These are phyloP conservation scores for Mormyrus iriodes DNA, from an alignment of 2,113 vertebrate genomes.

Conservation along the genomic window DNA sequence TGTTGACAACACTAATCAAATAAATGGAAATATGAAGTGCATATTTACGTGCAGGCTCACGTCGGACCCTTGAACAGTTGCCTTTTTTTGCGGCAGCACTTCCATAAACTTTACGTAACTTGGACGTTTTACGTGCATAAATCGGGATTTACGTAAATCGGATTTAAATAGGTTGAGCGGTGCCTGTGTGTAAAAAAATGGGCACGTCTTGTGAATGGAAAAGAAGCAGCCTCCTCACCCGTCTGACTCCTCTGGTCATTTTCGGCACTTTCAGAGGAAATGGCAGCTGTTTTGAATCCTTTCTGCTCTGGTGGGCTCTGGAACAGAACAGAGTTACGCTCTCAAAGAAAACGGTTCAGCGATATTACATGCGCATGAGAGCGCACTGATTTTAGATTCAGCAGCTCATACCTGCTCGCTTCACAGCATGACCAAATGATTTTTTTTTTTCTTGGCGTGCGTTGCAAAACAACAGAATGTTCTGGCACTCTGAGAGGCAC, in stretches of 20 bases:
- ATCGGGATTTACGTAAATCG: not conserved
- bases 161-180: not conserved
- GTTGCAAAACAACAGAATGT: not conserved
- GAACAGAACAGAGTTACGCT: not conserved
- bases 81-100: not conserved
- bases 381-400: not conserved
- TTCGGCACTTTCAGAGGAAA: not conserved
- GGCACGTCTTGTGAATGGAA: not conserved
- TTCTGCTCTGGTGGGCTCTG: not conserved
- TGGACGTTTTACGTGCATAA: too few relatives aligned
- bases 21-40: not conserved
- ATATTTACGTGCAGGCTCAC: not conserved
- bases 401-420: not conserved
- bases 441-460: not conserved
- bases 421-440: not conserved
- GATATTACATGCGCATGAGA: not conserved
- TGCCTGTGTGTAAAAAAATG: not conserved
- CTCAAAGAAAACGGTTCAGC: not conserved
- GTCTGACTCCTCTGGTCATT: not conserved
- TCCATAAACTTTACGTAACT: not conserved
- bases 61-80: not conserved
- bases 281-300: not conserved
- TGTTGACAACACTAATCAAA: not conserved
- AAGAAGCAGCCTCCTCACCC: not conserved
- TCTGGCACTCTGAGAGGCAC: not conserved